Conservation (phyloP, 1,140 invertebrate species). For the Rhagoletis pomonella region DNA sequence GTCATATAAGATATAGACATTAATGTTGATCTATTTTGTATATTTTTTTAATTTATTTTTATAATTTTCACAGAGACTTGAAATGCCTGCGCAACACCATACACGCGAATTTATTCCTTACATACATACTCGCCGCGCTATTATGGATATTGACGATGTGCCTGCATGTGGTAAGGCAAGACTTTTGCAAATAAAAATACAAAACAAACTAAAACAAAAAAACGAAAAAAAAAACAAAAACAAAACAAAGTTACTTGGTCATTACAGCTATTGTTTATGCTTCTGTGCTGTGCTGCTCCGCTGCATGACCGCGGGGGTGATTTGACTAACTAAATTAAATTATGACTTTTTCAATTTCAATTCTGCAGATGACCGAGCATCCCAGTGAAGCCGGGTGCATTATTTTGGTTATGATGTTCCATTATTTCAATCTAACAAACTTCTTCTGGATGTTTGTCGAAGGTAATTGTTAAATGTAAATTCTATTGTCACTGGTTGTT, state of each 20-base stretch:
- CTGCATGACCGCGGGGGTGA: too few species aligned
- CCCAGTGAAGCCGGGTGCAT: conserved; percentile 81
- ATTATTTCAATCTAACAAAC: conserved; percentile 94
- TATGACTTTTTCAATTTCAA: background rate
- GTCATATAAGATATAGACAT: background rate
- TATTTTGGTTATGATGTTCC: conserved; percentile 84
- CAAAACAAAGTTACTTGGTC: too few species aligned
- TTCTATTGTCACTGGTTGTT: background rate
- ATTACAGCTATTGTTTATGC: too few species aligned
- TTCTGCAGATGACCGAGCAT: conserved; percentile 77
- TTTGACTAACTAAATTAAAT: background rate
- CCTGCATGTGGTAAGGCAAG: conserved; percentile 76
- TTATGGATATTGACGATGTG: conserved; percentile 72
- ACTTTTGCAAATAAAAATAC: background rate
- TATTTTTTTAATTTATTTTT: conserved; percentile 1
- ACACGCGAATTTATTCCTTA: conserved; percentile 73
- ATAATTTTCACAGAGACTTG: conserved; percentile 83
- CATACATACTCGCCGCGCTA: conserved; percentile 70
- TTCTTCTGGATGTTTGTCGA: conserved; percentile 99
- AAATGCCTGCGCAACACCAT: conserved; percentile 93
- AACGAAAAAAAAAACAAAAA: too few species aligned
- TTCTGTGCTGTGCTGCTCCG: too few species aligned
- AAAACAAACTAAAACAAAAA: too few species aligned
- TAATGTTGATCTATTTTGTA: background rate
- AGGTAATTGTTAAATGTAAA: conserved; percentile 77